Evolutionary conservation across 2,113 vertebrate species (phyloP), one percentile per base, ranked within the genome.

Genomic region (Rallus limicola): DNA sequence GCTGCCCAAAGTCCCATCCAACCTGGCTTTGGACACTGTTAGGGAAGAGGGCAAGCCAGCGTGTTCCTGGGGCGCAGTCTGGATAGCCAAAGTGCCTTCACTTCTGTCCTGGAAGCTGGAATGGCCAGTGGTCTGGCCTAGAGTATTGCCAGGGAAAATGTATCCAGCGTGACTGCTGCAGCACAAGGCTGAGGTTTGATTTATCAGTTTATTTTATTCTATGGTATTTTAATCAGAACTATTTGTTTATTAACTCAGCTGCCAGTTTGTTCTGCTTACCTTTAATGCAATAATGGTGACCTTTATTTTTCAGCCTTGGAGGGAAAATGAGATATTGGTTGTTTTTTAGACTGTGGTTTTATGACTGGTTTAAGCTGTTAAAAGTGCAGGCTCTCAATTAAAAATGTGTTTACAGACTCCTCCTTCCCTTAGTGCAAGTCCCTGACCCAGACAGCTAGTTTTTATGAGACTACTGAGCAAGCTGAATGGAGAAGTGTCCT

Each of bases 231-330:
- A 88, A 86, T 84, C 38, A 81, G n/a, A 92, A 64, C 38, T 92
- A 77, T 53, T 87, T 82, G 68, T 95, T 90, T 92, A 92, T 94
- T 90, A 94, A 94, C 59, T 85, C 60, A 71, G 21, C 26, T 88
- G 46, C 55, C 56, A 36, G 46, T 93, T 93, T 88, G 42, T 90
- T 24, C 48, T 14, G 9, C 80, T 81, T 91, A 31, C 78, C 16
- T 87, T 88, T 42, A 56, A 14, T 53, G 52, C 20, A 48, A 26
- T 74, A 71, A 40, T 26, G 38, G 83, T 84, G 88, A 59, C 40
- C 8, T 82, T 92, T 59, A 77, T 86, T 88, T 78, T 48, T 83
- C 38, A 53, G 53, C 80, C 69, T 93, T 86, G n/a, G 46, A 84
- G 58, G n/a, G 38, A 77, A 83, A 86, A 80, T 36, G 38, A 68